Percentiles rank a stretch among this genome's conserved stretches.
Evolutionary conservation across 2,113 vertebrate species (phyloP).

Genomic region (Poecile atricapillus): DNA sequence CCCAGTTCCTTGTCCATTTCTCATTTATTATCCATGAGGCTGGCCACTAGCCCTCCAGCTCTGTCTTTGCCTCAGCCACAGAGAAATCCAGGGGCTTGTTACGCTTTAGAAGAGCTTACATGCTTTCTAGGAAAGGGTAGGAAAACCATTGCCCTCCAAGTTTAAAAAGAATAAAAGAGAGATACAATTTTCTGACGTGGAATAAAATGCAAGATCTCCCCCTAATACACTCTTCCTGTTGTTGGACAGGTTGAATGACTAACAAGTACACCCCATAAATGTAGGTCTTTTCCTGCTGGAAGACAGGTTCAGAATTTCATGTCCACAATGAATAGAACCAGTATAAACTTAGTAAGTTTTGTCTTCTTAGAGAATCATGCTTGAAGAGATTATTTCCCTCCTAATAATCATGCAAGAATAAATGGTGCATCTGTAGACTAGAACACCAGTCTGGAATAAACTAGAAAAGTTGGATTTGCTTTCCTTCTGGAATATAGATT

Average conservation of each 20-base stretch:
- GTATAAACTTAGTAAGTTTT: neutral
- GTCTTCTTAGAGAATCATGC: neutral
- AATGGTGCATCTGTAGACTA: neutral
- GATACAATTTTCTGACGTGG: neutral
- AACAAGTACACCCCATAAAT: neutral
- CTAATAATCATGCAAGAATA: neutral
- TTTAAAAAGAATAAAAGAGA: neutral
- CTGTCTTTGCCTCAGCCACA: neutral
- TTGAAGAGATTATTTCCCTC: neutral
- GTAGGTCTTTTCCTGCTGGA: neutral
- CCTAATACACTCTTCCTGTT: neutral
- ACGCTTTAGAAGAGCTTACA: neutral
- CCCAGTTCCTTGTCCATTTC: neutral
- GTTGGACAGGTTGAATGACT: neutral
- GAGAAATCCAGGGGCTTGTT: neutral
- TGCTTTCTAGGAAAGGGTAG: neutral
- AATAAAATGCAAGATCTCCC: neutral
- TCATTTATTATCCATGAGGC: neutral
- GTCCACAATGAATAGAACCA: neutral
- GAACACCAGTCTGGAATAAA: neutral
- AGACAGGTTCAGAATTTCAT: neutral
- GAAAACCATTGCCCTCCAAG: neutral
- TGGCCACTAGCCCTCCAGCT: neutral
- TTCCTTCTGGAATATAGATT: neutral
- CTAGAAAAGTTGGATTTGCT: neutral